Evolutionary conservation across 1,140 invertebrate genomes (phyloP), one percentile per base, ranked within the genome.

Genomic region (Dendrolimus punctatus): DNA sequence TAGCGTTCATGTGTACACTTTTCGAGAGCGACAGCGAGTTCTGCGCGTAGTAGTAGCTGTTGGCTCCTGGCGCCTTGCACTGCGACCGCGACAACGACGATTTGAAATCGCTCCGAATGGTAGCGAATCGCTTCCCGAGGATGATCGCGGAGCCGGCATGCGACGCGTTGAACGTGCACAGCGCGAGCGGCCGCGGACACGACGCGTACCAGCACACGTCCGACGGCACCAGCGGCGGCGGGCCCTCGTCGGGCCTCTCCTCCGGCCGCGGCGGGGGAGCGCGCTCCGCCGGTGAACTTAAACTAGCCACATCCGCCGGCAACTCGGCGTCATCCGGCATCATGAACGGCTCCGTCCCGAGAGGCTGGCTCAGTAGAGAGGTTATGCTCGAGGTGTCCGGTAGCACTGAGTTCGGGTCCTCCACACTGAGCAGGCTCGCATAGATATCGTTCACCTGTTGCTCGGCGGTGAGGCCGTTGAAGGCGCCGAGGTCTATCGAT

Each of bases 161-260:
- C 40, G 80, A 78, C 23, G 85, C 74, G 66, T 85, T 84, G 64
- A 79, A 88, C 0, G 83, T 84, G 66, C 85, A 88, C 37, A 85
- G 56, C n/a, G 84, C 82, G 5, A 88, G 75, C n/a, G 85, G 85
- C 6, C 85, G 64, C 53, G 85, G 85, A 39, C 72, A 71, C 41
- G 80, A 57, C 8, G 79, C 57, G 59, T 87, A 87, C 85, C 85
- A 88, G 58, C 76, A 85, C 49, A 88, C 84, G 58, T 87, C 84
- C 40, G 55, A 56, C 37, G 81, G 75, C 41, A 74, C 68, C 6
- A 73, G 58, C 5, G 71, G 55, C 5, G 73, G 71, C 10, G 71
- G 72, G 3, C 40, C 53, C 23, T 80, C 65, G 47, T 76, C 82
- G 5, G 71, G 63, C 50, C 59, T 66, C 38, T 68, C 72, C 42